Conservation (phyloP, 2,797 vertebrate genomes). For the Spinus olivaceus region DNA sequence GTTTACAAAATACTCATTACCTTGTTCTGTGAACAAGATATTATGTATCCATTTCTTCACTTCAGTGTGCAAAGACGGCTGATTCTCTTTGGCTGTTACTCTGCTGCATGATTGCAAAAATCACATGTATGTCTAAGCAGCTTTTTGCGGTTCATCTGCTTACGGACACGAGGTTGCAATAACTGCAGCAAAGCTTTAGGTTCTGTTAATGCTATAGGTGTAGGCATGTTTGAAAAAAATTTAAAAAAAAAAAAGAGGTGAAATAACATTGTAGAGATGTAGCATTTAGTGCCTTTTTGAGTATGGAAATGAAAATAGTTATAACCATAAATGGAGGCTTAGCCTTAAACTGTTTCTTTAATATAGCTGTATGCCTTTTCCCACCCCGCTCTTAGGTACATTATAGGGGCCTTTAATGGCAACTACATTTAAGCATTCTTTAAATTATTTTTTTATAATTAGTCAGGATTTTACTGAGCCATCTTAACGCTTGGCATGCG, state of each 20-base stretch:
- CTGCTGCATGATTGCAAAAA: conserved; percentile 28
- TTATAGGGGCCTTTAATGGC: neutral
- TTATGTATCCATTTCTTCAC: neutral
- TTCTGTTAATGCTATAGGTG: neutral
- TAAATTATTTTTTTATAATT: neutral
- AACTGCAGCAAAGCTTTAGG: neutral
- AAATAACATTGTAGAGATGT: neutral
- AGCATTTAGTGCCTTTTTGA: neutral
- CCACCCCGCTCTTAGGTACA: neutral
- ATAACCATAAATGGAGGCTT: neutral
- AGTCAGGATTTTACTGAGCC: neutral
- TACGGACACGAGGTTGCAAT: neutral
- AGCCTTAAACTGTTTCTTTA: neutral
- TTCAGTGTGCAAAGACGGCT: neutral
- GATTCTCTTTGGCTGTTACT: neutral
- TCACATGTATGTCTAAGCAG: neutral
- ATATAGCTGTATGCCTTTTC: neutral
- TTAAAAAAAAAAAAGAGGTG: neutral
- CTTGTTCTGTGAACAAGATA: neutral
- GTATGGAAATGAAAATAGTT: neutral
- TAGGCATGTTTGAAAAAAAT: neutral
- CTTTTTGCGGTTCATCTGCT: conserved; percentile 12
- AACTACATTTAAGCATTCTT: neutral
- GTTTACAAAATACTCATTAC: neutral
- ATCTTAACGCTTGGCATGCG: rapidly evolving